Evolutionary conservation across 1,140 invertebrate species (phyloP).

Genomic region (Trachymyrmex cornetzi): DNA sequence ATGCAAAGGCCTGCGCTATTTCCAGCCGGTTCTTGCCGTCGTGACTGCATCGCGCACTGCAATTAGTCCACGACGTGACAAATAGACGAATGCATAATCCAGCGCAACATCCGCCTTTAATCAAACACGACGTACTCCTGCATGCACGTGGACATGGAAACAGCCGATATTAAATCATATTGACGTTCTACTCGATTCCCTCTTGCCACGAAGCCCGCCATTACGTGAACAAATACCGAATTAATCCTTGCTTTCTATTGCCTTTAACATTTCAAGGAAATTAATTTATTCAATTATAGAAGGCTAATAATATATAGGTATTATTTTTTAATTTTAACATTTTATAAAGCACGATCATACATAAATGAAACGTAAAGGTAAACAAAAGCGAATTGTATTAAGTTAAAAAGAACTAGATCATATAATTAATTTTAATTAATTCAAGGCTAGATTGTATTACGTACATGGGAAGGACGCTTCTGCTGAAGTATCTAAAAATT

Average conservation of each 20-base stretch:
- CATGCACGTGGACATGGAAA: neutral
- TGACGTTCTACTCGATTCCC: neutral
- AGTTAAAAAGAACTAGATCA: neutral
- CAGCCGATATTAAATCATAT: slow-evolving; percentile 42
- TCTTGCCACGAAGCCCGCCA: neutral
- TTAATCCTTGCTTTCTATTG: slow-evolving; percentile 2
- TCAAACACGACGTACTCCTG: slow-evolving; percentile 36
- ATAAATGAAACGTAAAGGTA: neutral
- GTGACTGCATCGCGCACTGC: slow-evolving; percentile 76
- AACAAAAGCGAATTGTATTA: neutral
- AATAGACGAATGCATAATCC: slow-evolving; percentile 77
- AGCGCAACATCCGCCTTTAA: slow-evolving; percentile 62
- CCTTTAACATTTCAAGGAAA: too few species aligned
- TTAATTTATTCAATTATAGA: neutral
- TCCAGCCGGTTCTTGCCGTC: slow-evolving; percentile 68
- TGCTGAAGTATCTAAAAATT: too few species aligned
- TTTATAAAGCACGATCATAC: neutral
- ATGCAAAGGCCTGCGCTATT: slow-evolving; percentile 26
- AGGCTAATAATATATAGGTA: neutral
- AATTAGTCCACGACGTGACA: slow-evolving; percentile 81
- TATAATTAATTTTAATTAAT: neutral
- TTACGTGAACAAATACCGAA: neutral
- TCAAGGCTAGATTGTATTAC: neutral
- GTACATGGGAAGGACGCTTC: too few species aligned
- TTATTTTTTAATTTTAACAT: neutral